phyloP scores from a whole-genome alignment of 2,888 invertebrate species.

The Drosophila antonietae region DNA sequence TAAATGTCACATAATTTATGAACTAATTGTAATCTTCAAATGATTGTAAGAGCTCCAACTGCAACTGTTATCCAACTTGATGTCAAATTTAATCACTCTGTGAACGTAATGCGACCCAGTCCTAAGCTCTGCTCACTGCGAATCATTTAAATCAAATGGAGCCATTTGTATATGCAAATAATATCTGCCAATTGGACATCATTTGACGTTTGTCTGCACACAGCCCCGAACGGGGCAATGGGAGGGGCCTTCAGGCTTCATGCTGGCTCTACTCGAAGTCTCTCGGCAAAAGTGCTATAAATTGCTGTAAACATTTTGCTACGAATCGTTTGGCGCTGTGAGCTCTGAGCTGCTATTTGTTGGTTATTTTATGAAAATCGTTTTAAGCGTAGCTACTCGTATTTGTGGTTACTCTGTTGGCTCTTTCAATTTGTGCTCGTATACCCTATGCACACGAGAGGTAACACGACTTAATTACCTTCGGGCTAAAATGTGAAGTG shows the following conservation, averaged over 20 bases:
- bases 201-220: constrained; percentile 9
- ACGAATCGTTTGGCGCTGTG: constrained; percentile 15
- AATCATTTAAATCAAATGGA: constrained; percentile 3
- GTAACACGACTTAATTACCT: background rate
- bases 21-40: constrained; percentile 1
- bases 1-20: background rate
- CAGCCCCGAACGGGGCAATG: background rate
- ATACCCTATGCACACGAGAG: constrained; percentile 15
- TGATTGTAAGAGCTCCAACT: background rate
- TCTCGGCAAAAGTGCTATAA: constrained; percentile 32
- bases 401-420: constrained; percentile 29
- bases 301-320: constrained; percentile 50
- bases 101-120: background rate
- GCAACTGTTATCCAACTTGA: background rate
- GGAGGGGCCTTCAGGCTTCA: background rate
- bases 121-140: background rate
- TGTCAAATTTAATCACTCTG: background rate
- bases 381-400: constrained; percentile 18
- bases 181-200: constrained; percentile 18
- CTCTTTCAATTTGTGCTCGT: background rate
- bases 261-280: constrained; percentile 1
- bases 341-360: constrained; percentile 17
- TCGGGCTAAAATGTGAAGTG: too few relatives aligned
- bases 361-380: constrained; percentile 39
- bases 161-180: background rate